These are phyloP conservation scores for Diadema setosum DNA, from an alignment of 35 echinoderm and acorn worm species.

Conservation along the genomic window DNA sequence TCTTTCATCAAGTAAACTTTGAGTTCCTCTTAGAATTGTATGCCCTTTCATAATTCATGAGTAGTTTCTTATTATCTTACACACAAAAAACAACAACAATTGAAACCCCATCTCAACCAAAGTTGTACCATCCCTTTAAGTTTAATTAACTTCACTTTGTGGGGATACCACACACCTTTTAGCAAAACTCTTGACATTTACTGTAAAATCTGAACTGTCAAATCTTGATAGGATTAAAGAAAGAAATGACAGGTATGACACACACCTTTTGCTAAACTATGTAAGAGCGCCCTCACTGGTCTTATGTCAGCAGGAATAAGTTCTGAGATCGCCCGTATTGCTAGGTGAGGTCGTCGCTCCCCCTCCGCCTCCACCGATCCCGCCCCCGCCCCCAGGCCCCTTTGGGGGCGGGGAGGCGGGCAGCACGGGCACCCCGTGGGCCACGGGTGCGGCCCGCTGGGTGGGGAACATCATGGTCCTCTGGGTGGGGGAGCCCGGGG, in stretches of 20 bases:
- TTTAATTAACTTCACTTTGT: background rate
- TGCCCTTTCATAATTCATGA: too few relatives aligned
- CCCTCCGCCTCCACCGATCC: background rate
- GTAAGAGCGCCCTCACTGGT: too few relatives aligned
- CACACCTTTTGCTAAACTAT: too few relatives aligned
- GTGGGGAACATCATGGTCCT: slow-evolving; percentile 34
- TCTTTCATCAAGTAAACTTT: too few relatives aligned
- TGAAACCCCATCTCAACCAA: too few relatives aligned
- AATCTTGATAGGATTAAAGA: background rate
- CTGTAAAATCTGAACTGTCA: too few relatives aligned
- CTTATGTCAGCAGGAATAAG: slow-evolving; percentile 85
- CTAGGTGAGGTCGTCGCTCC: slow-evolving; percentile 14
- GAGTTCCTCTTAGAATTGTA: too few relatives aligned
- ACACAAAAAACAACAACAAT: too few relatives aligned
- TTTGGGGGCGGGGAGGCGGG: background rate
- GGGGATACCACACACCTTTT: background rate
- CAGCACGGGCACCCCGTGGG: background rate
- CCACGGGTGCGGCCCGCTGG: slow-evolving; percentile 40
- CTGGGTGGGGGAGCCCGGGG: slow-evolving; percentile 70
- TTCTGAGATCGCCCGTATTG: slow-evolving; percentile 57
- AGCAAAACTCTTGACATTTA: background rate
- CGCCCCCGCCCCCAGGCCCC: background rate
- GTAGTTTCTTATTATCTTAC: too few relatives aligned
- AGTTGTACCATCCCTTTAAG: background rate
- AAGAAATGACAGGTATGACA: background rate